These are phyloP conservation scores for Mixornis gularis DNA, from an alignment of 2,113 vertebrate species.

Conservation along the genomic window DNA sequence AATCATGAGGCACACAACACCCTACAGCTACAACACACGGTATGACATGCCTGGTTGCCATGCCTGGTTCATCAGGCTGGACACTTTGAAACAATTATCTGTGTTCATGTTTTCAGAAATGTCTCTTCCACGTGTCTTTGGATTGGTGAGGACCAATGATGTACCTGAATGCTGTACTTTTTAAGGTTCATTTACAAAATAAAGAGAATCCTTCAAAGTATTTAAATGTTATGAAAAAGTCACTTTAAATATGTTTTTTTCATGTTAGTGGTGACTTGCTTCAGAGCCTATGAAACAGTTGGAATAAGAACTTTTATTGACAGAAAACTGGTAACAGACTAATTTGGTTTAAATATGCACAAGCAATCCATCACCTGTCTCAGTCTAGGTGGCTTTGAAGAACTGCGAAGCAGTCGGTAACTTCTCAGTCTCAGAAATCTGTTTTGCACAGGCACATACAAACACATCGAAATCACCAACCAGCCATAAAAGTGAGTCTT, in stretches of 20 bases:
- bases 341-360: background rate
- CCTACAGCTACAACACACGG: background rate
- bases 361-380: background rate
- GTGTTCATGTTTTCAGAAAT: background rate
- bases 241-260: constrained; percentile 15
- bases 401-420: background rate
- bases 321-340: background rate
- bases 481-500: background rate
- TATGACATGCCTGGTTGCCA: background rate
- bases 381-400: background rate
- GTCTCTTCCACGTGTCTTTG: background rate
- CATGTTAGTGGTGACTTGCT: constrained; percentile 1
- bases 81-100: background rate
- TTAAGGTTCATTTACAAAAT: background rate
- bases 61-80: background rate
- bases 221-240: background rate
- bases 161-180: background rate
- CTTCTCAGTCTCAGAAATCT: background rate
- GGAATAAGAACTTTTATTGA: background rate
- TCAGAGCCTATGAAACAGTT: background rate
- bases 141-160: background rate
- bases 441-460: background rate
- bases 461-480: background rate
- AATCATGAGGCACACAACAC: background rate
- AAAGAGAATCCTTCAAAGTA: background rate